These are phyloP conservation scores for Lamproptera curius DNA, from an alignment of 2,888 invertebrate genomes.

Conservation along the genomic window DNA sequence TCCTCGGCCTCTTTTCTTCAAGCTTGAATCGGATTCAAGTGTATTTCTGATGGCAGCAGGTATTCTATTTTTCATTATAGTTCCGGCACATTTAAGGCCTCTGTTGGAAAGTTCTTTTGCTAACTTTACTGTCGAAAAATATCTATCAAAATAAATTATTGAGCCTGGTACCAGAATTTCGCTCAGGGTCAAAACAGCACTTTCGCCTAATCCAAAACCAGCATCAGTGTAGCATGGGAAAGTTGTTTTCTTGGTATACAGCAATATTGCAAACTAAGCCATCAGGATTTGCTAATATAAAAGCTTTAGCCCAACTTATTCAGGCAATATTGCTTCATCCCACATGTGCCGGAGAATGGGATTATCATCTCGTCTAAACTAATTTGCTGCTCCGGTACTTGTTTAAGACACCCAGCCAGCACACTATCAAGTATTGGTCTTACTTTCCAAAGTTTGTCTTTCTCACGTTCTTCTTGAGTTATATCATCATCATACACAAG, in stretches of 20 bases:
- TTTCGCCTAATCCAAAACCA: slow-evolving; percentile 5
- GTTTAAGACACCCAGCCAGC: background rate
- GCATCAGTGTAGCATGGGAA: background rate
- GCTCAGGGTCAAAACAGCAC: slow-evolving; percentile 3
- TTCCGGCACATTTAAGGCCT: slow-evolving; percentile 10
- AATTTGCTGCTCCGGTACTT: slow-evolving; percentile 3
- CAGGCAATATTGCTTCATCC: background rate
- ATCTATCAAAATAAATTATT: slow-evolving; percentile 10
- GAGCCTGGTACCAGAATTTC: slow-evolving; percentile 11
- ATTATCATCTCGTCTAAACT: slow-evolving; percentile 7
- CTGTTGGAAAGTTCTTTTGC: slow-evolving; percentile 7
- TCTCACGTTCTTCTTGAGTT: background rate
- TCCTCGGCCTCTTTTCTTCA: slow-evolving; percentile 9
- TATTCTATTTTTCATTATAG: slow-evolving; percentile 14
- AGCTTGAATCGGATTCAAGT: slow-evolving; percentile 12
- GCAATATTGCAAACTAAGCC: slow-evolving; percentile 1
- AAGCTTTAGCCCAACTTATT: background rate
- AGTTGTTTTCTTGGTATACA: slow-evolving; percentile 1
- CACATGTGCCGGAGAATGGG: slow-evolving; percentile 8
- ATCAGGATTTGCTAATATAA: background rate
- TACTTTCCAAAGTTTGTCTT: background rate
- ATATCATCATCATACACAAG: slow-evolving; percentile 6
- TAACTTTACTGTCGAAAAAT: slow-evolving; percentile 15
- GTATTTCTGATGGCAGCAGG: slow-evolving; percentile 6
- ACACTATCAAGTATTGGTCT: background rate